Base-by-base conservation (phyloP, 2,113 vertebrate genomes). In the Gnathonemus echidnorhynchus region DNA sequence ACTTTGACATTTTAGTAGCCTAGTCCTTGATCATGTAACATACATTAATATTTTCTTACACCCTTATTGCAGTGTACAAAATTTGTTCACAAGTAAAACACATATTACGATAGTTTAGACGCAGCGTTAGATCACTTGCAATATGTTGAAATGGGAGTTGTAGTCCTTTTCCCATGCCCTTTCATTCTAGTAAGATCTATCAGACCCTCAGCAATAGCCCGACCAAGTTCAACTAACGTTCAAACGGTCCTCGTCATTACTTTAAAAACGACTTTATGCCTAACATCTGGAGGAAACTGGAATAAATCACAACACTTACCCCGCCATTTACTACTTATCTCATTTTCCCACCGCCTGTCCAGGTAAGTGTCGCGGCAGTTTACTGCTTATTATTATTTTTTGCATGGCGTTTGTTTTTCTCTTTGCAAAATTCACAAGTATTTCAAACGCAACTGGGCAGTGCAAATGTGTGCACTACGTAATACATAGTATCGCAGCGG, bases 281-380 rank as follows among this genome's bases (percentile, higher is more conserved):
- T 95, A 96, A 97, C 96, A 96, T 95, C 91, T 96, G 97, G 95
- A 94, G 93, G 94, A 17, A 95, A 95, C 93, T 94, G 94, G 91
- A 95, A 95, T 94, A 95, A 95, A 94, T 93, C 94, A 96, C 95
- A 95, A 94, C 92, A 90, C 93, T 92, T 94, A 96, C 94, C 94
- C 90, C 91, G 94, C 95, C 96, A 93, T 95, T 96, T 95, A 95
- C 93, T 96, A 96, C 96, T 45, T 91, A 94, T 97, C 96, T 96
- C 94, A 97, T 95, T 77, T 74, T 21, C 83, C 21, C 83, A 46
- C 10, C 46, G 83, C 83, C 19, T 80, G 13, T 80, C 74, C 35
- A 17, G 74, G 74, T 80, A 42, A 80, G 31, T 17, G 74, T 80
- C 35, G 31, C 5, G 74, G 31, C 15, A 35, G 17, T 80, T 39